Percentiles rank a stretch among this genome's conserved stretches.
phyloP scores from a whole-genome alignment of 2,888 invertebrate species.

The Acheta domesticus region DNA sequence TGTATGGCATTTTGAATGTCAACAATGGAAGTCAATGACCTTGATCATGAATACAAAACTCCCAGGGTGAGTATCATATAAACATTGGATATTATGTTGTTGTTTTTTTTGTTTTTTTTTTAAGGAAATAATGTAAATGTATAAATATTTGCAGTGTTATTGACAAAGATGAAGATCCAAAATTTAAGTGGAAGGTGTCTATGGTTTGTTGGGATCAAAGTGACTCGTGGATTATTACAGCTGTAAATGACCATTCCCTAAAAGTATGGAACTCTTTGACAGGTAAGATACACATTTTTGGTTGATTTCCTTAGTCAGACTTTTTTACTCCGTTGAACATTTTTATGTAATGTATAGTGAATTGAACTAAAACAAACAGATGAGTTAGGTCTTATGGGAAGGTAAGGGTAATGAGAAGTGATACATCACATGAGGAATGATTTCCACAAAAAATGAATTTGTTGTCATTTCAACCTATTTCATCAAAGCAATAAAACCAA shows the following conservation, averaged over 20 bases:
- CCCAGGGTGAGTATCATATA: slow-evolving; percentile 49
- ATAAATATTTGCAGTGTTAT: slow-evolving; percentile 19
- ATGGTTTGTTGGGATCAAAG: slow-evolving; percentile 96
- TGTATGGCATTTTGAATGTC: slow-evolving; percentile 87
- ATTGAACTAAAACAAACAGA: no score
- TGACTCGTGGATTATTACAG: slow-evolving; percentile 83
- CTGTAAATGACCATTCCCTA: slow-evolving; percentile 80
- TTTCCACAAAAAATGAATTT: no score
- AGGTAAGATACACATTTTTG: slow-evolving; percentile 38
- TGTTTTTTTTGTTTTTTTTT: not conserved
- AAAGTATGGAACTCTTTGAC: slow-evolving; percentile 70
- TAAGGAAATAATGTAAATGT: not conserved
- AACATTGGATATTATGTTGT: not conserved
- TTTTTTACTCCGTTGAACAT: no score
- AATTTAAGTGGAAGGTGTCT: slow-evolving; percentile 69
- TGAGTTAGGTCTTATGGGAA: no score
- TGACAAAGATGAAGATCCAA: slow-evolving; percentile 44
- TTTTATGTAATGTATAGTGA: no score
- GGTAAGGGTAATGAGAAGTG: no score
- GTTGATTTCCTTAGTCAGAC: not conserved
- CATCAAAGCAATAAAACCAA: no score
- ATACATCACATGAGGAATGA: no score
- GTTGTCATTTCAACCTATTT: no score
- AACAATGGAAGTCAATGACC: slow-evolving; percentile 80
- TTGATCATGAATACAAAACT: slow-evolving; percentile 67